A percentile compares a stretch with the other conserved stretches of the same genome.
These are phyloP conservation scores for Nezara viridula DNA, from an alignment of 2,888 invertebrate genomes.

Conservation along the genomic window DNA sequence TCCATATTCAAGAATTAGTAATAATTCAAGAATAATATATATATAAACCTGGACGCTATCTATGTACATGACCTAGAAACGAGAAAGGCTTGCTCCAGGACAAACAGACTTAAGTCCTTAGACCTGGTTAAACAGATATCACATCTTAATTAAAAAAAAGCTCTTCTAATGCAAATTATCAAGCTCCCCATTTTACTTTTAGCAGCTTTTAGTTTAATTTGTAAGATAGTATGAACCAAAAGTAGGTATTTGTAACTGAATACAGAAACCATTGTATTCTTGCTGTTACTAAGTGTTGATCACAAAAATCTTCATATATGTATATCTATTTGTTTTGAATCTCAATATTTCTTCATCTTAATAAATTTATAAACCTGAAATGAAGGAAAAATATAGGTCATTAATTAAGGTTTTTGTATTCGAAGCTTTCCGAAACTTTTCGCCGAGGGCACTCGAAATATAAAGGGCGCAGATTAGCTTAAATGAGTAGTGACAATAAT, in stretches of 20 bases:
- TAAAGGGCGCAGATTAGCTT: constrained; percentile 4
- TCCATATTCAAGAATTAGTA: too few relatives aligned
- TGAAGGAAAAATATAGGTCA: background rate
- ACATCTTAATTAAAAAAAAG: constrained; percentile 5
- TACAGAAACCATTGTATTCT: background rate
- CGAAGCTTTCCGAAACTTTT: background rate
- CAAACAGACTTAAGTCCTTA: background rate
- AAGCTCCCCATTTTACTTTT: background rate
- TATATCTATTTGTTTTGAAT: too few relatives aligned
- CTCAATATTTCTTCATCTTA: background rate
- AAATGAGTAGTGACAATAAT: constrained; percentile 26
- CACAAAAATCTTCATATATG: background rate
- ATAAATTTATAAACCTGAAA: background rate
- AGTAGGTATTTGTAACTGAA: background rate
- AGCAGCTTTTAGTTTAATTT: background rate
- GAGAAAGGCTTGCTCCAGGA: background rate
- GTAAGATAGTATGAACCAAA: background rate
- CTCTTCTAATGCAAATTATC: constrained; percentile 1
- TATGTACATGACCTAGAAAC: background rate
- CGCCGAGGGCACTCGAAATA: background rate
- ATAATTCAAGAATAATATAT: too few relatives aligned
- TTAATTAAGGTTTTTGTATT: background rate
- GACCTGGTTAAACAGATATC: constrained; percentile 15
- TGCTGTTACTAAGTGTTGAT: too few relatives aligned
- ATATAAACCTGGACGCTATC: too few relatives aligned